These are phyloP conservation scores for Himalopsyche anomala DNA, from an alignment of 2,888 invertebrate genomes.

Conservation along the genomic window DNA sequence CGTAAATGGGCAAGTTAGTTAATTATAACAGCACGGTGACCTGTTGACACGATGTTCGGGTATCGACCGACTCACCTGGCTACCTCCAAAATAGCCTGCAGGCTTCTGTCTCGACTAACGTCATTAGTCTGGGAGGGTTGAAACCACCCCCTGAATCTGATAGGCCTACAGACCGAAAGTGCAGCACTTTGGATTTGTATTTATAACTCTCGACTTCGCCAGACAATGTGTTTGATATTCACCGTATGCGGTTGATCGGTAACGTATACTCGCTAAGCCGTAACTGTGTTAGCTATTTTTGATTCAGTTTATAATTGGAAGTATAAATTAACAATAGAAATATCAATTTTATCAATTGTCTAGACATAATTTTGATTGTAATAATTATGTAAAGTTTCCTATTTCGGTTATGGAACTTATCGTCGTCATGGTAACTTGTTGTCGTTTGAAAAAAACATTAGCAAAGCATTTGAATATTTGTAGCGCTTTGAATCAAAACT, in stretches of 20 bases:
- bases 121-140: conserved; percentile 20
- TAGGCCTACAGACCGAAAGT: conserved; percentile 29
- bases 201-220: neutral
- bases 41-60: conserved; percentile 21
- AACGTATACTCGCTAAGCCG: neutral
- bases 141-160: conserved; percentile 24
- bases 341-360: too few species aligned
- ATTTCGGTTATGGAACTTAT: too few species aligned
- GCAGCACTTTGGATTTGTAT: conserved; percentile 27
- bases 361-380: too few species aligned
- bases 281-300: neutral
- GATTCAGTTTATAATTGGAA: neutral
- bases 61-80: conserved; percentile 31
- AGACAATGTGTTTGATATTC: conserved; percentile 11
- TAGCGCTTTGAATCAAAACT: too few species aligned
- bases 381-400: too few species aligned
- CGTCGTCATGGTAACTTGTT: too few species aligned
- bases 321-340: too few species aligned
- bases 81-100: conserved; percentile 25
- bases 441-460: too few species aligned
- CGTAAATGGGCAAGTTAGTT: neutral
- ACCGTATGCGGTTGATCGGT: neutral
- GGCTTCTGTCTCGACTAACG: conserved; percentile 26
- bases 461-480: too few species aligned
- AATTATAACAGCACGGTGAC: conserved; percentile 25